A percentile compares a stretch with the other conserved stretches of the same genome.
Conservation (phyloP, 2,797 vertebrate genomes). For the Sebastes glaucus region DNA sequence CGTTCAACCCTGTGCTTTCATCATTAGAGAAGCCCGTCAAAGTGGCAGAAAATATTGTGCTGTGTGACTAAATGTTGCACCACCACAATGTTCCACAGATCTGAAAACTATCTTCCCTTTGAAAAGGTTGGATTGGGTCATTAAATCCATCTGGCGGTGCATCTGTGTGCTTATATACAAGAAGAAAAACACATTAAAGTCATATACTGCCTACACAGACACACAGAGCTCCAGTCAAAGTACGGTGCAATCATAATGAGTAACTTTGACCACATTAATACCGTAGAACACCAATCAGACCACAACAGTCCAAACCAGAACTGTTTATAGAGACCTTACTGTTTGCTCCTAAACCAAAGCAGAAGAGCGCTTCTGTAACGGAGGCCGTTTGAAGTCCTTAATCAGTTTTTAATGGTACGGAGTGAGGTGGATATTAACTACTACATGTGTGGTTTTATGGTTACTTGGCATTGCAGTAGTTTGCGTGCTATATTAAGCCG, state of each 20-base stretch:
- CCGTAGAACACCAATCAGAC: conserved; percentile 54
- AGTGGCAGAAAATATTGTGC: neutral
- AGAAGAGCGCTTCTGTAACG: conserved; percentile 68
- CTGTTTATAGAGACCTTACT: conserved; percentile 70
- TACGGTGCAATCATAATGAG: conserved; percentile 40
- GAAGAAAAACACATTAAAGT: conserved; percentile 45
- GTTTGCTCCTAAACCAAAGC: conserved; percentile 68
- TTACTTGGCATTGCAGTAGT: conserved; percentile 75
- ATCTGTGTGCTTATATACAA: conserved; percentile 8
- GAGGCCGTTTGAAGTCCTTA: conserved; percentile 76
- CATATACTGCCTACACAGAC: conserved; percentile 25
- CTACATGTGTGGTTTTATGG: conserved; percentile 81
- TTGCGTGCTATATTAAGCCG: conserved; percentile 69
- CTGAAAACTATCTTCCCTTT: conserved; percentile 4
- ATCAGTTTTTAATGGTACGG: conserved; percentile 75
- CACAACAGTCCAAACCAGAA: conserved; percentile 63
- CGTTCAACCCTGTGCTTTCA: neutral
- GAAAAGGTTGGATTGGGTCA: conserved; percentile 5
- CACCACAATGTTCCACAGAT: neutral
- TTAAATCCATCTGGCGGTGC: conserved; percentile 17
- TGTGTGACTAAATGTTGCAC: conserved; percentile 10
- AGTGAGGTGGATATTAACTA: conserved; percentile 73
- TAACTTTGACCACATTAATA: conserved; percentile 67
- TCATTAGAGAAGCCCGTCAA: neutral
- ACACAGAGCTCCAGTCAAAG: conserved; percentile 25